Conservation (phyloP, 2,113 vertebrate species). For the Herpetotheres cachinnans region DNA sequence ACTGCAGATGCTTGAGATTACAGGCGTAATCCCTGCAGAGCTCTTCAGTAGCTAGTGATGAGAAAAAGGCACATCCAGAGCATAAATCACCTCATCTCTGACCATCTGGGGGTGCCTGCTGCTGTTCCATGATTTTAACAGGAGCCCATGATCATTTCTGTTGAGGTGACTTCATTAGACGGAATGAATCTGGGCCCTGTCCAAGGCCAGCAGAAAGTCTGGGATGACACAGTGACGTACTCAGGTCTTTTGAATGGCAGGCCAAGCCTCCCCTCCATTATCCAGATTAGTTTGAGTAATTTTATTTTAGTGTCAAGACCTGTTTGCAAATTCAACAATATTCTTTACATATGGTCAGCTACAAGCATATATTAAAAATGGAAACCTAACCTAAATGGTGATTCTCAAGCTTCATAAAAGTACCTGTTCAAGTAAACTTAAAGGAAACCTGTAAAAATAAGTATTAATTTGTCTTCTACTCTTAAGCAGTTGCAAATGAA, state of each 20-base stretch:
- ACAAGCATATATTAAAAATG: neutral
- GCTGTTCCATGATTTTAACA: neutral
- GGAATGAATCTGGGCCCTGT: neutral
- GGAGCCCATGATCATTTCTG: neutral
- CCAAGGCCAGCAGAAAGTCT: neutral
- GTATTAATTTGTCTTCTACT: neutral
- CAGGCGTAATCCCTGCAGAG: neutral
- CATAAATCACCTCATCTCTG: neutral
- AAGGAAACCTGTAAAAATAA: neutral
- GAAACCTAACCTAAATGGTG: neutral
- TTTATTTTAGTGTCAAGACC: neutral
- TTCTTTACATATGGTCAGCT: neutral
- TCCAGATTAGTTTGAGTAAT: neutral
- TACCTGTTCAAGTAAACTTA: neutral
- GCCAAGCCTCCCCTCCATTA: neutral
- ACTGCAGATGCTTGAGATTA: neutral
- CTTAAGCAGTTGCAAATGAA: neutral
- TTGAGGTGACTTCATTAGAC: neutral
- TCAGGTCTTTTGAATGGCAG: neutral
- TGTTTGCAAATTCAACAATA: neutral
- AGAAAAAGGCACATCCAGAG: neutral
- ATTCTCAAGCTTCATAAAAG: neutral
- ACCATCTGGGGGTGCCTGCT: neutral
- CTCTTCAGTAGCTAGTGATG: neutral
- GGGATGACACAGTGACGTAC: neutral